Conservation (phyloP, 2,888 invertebrate genomes). For the Zele albiditarsus region DNA sequence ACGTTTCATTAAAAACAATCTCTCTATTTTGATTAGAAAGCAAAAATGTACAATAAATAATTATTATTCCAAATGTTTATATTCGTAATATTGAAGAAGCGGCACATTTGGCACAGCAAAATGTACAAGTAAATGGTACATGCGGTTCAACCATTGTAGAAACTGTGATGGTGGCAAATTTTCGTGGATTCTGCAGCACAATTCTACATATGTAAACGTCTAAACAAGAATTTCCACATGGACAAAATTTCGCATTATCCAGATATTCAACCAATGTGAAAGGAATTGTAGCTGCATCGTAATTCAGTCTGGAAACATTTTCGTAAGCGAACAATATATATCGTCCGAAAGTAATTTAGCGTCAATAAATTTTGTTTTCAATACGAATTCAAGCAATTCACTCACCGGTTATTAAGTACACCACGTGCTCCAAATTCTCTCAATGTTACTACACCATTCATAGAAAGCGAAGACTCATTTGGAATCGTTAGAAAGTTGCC, state of each 20-base stretch:
- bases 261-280: conserved; percentile 77
- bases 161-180: conserved; percentile 45
- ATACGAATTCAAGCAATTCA: conserved; percentile 18
- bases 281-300: conserved; percentile 77
- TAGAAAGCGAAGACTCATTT: conserved; percentile 46
- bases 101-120: conserved; percentile 76
- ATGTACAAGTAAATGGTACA: conserved; percentile 77
- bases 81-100: conserved; percentile 36
- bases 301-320: conserved; percentile 71
- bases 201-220: conserved; percentile 52
- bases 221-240: conserved; percentile 76
- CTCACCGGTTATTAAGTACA: conserved; percentile 73
- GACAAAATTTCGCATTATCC: conserved; percentile 78
- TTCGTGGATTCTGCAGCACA: conserved; percentile 50
- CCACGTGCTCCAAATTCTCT: conserved; percentile 76
- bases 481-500: not conserved
- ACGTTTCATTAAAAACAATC: not conserved
- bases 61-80: not conserved
- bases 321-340: not conserved
- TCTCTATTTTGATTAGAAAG: not conserved
- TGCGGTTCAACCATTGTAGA: conserved; percentile 63
- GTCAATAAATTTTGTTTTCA: conserved; percentile 11
- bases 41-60: not conserved
- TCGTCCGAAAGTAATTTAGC: not conserved
- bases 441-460: conserved; percentile 74